Percentiles rank a stretch among this genome's conserved stretches.
phyloP scores from a whole-genome alignment of 2,888 invertebrate species.

The Chrysolina haemoptera region DNA sequence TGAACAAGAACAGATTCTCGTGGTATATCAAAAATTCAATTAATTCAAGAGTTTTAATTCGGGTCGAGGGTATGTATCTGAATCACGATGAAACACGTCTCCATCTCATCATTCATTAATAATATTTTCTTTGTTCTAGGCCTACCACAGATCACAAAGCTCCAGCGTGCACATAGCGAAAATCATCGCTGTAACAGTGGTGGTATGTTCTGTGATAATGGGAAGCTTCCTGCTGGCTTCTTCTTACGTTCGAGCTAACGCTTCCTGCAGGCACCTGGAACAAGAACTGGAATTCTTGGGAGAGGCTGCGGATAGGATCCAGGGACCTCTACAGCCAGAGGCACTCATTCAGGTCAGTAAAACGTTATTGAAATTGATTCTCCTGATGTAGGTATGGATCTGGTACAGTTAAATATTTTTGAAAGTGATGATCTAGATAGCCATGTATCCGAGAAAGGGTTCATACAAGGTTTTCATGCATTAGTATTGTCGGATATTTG shows the following conservation, averaged over 20 bases:
- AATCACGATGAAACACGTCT: background rate
- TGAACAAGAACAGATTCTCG: no score
- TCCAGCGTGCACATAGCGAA: slow-evolving; percentile 89
- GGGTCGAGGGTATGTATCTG: no score
- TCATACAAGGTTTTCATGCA: no score
- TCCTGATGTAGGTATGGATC: no score
- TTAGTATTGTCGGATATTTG: no score
- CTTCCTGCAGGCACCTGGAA: slow-evolving; percentile 84
- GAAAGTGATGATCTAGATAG: no score
- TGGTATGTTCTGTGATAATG: slow-evolving; percentile 85
- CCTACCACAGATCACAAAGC: slow-evolving; percentile 82
- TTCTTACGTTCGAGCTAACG: slow-evolving; percentile 86
- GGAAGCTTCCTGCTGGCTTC: slow-evolving; percentile 88
- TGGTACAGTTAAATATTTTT: no score
- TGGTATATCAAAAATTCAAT: no score
- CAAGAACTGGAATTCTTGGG: slow-evolving; percentile 81
- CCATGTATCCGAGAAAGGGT: no score
- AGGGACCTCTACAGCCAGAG: slow-evolving; percentile 73
- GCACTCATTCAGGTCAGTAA: slow-evolving; percentile 79
- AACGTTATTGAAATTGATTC: background rate
- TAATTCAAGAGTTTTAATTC: no score
- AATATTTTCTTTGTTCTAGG: slow-evolving; percentile 72
- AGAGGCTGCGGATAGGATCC: slow-evolving; percentile 73
- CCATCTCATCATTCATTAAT: background rate
- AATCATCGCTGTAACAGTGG: slow-evolving; percentile 87